phyloP scores from a whole-genome alignment of 1,140 invertebrate genomes.

The Helicorthomorpha holstii region DNA sequence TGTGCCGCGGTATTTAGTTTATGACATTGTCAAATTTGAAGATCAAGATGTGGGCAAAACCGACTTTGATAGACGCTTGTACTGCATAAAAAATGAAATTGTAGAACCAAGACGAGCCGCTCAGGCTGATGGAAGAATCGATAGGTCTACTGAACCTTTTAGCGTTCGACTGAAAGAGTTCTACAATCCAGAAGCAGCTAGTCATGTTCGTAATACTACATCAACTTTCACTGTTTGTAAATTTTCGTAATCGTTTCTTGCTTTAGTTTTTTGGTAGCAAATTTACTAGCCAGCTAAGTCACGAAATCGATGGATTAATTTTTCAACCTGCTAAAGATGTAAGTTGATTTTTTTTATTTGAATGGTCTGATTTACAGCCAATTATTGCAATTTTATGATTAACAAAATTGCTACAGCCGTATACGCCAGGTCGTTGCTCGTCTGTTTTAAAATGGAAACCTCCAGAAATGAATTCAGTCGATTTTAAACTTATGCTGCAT shows the following conservation, averaged over 20 bases:
- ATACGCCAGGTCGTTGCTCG: neutral
- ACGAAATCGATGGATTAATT: constrained; percentile 95
- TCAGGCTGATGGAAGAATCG: constrained; percentile 52
- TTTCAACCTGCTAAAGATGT: constrained; percentile 82
- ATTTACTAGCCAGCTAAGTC: constrained; percentile 64
- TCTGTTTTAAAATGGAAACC: constrained; percentile 97
- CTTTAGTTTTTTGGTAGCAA: constrained; percentile 57
- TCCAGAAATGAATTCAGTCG: constrained; percentile 76
- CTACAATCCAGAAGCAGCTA: constrained; percentile 53
- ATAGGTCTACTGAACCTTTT: constrained; percentile 64
- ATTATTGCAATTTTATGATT: neutral
- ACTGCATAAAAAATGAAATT: constrained; percentile 51
- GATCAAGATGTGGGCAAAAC: constrained; percentile 56
- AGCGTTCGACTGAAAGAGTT: constrained; percentile 75
- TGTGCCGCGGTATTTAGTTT: constrained; percentile 80
- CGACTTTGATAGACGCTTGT: constrained; percentile 56
- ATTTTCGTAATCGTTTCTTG: constrained; percentile 3
- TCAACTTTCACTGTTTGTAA: neutral
- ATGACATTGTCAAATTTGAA: constrained; percentile 81
- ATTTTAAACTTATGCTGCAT: constrained; percentile 76
- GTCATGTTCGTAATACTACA: constrained; percentile 26
- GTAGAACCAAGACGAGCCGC: constrained; percentile 51
- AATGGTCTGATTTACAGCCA: neutral
- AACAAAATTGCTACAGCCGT: too few species aligned
- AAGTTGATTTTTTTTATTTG: constrained; percentile 11